A percentile compares a stretch with the other conserved stretches of the same genome.
Conservation (phyloP, 2,888 invertebrate species). For the Lypha dubia region DNA sequence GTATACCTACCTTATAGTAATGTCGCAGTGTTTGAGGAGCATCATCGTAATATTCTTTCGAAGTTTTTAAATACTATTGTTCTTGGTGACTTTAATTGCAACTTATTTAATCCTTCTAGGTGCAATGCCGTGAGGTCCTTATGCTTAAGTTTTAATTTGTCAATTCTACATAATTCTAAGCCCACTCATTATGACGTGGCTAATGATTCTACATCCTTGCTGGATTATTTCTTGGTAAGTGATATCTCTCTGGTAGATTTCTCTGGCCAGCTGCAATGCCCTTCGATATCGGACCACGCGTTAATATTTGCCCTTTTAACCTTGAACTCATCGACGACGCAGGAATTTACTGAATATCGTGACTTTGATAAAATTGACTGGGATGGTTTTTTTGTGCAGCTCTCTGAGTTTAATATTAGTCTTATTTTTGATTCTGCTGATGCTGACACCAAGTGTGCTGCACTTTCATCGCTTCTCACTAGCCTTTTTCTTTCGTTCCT, state of each 20-base stretch:
- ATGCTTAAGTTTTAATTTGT: slow-evolving; percentile 5
- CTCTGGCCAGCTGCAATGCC: too few species aligned
- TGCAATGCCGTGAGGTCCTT: background rate
- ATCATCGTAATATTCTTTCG: too few species aligned
- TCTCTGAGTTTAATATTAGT: background rate
- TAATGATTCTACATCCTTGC: slow-evolving; percentile 5
- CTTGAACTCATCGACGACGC: background rate
- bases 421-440: background rate
- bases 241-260: too few species aligned
- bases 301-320: background rate
- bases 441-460: slow-evolving; percentile 7
- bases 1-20: slow-evolving; percentile 2
- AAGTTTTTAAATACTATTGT: background rate
- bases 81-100: too few species aligned
- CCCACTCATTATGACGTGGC: slow-evolving; percentile 9
- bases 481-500: slow-evolving; percentile 19
- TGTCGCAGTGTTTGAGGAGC: background rate
- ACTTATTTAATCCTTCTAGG: too few species aligned
- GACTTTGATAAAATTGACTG: background rate
- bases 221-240: too few species aligned
- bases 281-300: too few species aligned
- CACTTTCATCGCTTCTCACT: background rate
- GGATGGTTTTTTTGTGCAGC: background rate
- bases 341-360: background rate
- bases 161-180: slow-evolving; percentile 7